phyloP scores from a whole-genome alignment of 35 echinoderm and acorn worm genomes.

The Strongylocentrotus purpuratus region DNA sequence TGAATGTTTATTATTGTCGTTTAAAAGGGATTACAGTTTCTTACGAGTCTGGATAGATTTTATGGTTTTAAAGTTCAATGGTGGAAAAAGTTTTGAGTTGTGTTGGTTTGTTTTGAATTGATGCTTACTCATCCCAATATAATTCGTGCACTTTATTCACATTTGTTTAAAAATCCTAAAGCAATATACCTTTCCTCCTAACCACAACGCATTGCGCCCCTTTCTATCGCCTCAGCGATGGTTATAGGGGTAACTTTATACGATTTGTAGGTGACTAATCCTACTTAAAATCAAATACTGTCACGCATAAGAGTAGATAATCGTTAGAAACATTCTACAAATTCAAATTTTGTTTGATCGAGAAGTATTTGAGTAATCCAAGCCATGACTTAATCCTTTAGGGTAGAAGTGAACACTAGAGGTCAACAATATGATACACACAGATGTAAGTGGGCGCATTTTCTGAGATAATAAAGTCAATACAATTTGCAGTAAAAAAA shows the following conservation, averaged over 20 bases:
- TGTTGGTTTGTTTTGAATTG: not conserved
- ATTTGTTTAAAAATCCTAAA: not conserved
- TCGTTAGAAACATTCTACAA: not conserved
- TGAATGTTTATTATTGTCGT: too few species aligned
- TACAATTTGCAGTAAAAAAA: not conserved
- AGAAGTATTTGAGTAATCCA: not conserved
- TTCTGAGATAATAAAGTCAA: too few species aligned
- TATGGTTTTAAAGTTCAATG: too few species aligned
- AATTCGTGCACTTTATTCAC: not conserved
- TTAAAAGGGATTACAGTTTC: too few species aligned
- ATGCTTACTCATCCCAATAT: not conserved
- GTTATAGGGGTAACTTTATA: not conserved
- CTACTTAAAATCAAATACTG: not conserved
- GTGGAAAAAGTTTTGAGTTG: too few species aligned
- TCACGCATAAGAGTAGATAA: not conserved
- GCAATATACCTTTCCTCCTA: not conserved
- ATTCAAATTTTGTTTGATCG: conserved; percentile 19
- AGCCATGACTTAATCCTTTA: conserved; percentile 10
- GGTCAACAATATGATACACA: conserved; percentile 3
- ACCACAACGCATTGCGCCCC: not conserved
- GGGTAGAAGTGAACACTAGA: not conserved
- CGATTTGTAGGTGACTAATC: not conserved
- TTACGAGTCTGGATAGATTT: too few species aligned
- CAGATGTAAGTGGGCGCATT: not conserved
- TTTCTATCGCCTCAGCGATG: not conserved